Conservation (phyloP, 2,113 vertebrate genomes). For the Natator depressus region DNA sequence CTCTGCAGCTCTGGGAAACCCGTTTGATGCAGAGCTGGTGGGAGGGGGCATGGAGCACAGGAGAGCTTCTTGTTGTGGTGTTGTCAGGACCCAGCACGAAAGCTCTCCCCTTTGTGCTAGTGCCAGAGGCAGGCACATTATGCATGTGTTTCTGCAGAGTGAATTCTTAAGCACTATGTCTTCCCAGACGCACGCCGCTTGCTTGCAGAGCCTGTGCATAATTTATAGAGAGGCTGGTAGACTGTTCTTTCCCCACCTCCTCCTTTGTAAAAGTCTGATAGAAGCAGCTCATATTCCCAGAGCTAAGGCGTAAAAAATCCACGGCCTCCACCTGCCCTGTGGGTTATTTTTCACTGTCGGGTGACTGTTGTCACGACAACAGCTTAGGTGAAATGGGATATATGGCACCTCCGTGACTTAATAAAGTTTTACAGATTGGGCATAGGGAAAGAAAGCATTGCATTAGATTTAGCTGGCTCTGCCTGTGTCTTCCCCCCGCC, state of each 20-base stretch:
- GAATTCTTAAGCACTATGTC: neutral
- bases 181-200: neutral
- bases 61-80: neutral
- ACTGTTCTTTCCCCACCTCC: neutral
- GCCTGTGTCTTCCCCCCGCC: neutral
- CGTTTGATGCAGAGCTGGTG: neutral
- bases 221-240: neutral
- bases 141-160: neutral
- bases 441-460: neutral
- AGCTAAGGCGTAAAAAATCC: neutral
- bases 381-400: neutral
- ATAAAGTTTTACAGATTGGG: neutral
- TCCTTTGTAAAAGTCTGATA: neutral
- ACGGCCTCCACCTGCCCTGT: neutral
- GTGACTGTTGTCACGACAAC: neutral
- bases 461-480: neutral
- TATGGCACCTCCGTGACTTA: neutral
- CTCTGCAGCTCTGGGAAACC: neutral
- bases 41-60: neutral
- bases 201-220: neutral
- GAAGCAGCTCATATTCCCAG: neutral
- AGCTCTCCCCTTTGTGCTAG: neutral
- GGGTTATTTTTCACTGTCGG: neutral
- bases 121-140: neutral
- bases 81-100: neutral